Base-by-base conservation (phyloP, 2,888 invertebrate species). In the Hydrotaea diabolus region DNA sequence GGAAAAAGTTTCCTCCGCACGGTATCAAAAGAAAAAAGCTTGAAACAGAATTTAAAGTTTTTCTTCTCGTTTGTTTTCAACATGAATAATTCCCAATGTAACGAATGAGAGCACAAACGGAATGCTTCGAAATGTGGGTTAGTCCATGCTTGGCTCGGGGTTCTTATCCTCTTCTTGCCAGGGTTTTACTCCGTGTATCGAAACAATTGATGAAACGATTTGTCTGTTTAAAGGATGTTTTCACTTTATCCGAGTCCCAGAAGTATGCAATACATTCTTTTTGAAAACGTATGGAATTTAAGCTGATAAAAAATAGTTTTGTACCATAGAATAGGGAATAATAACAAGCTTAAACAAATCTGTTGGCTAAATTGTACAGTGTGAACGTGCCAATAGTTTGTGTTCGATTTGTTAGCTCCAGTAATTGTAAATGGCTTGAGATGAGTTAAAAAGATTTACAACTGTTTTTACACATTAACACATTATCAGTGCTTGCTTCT, bases 201-300 rank as follows among this genome's bases (percentile, higher is more conserved):
- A 77, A 73, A 77, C 39, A 77, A 71, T 80, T 80, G 80, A 80
- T 83, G 71, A 80, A 83, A 80, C 83, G 80, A 77, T 80, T 83
- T 83, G 77, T 83, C 77, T 74, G 69, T 69, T 83, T 1, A 17
- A 7, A 55, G 21, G 21, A 55, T 55, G 2, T 55, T 21, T 9
- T 7, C 3, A 55, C 11, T 21, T 55, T 55, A 49, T 13, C 21
- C 55, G 7, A 1, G 36, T 11, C 66, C 66, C 39, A 66, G 17
- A 66, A 66, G 39, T 66, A 43, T 39, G 43, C 66, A 36, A 31
- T n/a, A 36, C n/a, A 64, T 55, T 55, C 13, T 62, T 13, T 62
- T 31, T 31, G 31, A 17, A 64, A 15, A 36, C n/a, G 36, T 17
- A 36, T 36, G 4, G 17, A 15, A 64, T 64, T 13, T 36, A 26